phyloP scores from a whole-genome alignment of 2,888 invertebrate genomes.

The Sussaba pulchella region DNA sequence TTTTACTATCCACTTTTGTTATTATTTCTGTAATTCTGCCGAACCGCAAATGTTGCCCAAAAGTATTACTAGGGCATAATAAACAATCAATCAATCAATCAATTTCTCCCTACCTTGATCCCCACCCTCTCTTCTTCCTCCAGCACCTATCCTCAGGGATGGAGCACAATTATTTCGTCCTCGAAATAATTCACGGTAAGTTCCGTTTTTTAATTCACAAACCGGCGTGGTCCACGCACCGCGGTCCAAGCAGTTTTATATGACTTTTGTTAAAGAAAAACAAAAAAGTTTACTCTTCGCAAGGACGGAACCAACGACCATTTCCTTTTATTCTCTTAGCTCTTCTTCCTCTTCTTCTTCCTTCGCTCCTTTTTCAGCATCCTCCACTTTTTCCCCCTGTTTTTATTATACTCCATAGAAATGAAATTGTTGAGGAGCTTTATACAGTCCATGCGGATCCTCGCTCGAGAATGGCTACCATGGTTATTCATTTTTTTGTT shows the following conservation, averaged over 20 bases:
- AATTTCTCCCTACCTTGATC: too few relatives aligned
- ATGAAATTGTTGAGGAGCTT: constrained; percentile 59
- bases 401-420: constrained; percentile 59
- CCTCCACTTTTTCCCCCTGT: not conserved
- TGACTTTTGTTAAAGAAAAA: not conserved
- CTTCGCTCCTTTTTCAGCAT: not conserved
- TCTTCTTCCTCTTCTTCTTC: not conserved
- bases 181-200: constrained; percentile 38
- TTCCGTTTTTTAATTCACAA: constrained; percentile 30
- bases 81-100: too few relatives aligned
- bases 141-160: constrained; percentile 6
- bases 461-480: constrained; percentile 55
- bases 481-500: not conserved
- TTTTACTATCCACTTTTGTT: too few relatives aligned
- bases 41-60: too few relatives aligned
- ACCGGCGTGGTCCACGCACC: not conserved
- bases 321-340: constrained; percentile 2
- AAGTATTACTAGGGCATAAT: too few relatives aligned
- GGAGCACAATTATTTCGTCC: constrained; percentile 2
- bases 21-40: too few relatives aligned
- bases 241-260: constrained; percentile 1
- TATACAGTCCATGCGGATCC: constrained; percentile 31
- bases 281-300: constrained; percentile 35
- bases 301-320: constrained; percentile 11
- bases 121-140: too few relatives aligned